Conservation (phyloP, 2,888 invertebrate species). For the Argyresthia albistria region DNA sequence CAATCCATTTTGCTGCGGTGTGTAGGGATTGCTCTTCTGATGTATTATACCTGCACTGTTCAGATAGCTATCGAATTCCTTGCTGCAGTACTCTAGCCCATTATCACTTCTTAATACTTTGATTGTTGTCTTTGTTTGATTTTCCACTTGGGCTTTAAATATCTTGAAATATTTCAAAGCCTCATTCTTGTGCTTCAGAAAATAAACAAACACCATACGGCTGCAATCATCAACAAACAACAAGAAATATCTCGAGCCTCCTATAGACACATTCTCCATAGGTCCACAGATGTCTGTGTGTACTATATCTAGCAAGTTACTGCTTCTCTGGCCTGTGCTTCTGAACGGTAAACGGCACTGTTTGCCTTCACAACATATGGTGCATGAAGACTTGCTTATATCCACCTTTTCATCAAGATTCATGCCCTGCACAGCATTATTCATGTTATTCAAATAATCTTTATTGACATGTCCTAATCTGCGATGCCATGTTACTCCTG, state of each 20-base stretch:
- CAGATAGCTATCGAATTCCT: slow-evolving; percentile 5
- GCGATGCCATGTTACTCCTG: slow-evolving; percentile 13
- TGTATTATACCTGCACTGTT: slow-evolving; percentile 4
- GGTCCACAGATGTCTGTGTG: slow-evolving; percentile 11
- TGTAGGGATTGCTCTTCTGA: slow-evolving; percentile 6
- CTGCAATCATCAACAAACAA: slow-evolving; percentile 13
- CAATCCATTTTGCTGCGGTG: slow-evolving; percentile 9
- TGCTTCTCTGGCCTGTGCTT: slow-evolving; percentile 13
- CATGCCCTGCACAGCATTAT: slow-evolving; percentile 11
- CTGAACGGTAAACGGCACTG: slow-evolving; percentile 20
- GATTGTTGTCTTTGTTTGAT: slow-evolving; percentile 9
- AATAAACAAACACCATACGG: slow-evolving; percentile 14
- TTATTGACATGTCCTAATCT: slow-evolving; percentile 12
- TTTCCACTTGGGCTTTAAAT: slow-evolving; percentile 14
- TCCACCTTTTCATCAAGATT: slow-evolving; percentile 8
- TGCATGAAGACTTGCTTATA: slow-evolving; percentile 11
- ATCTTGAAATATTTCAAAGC: slow-evolving; percentile 11
- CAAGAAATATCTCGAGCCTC: slow-evolving; percentile 12
- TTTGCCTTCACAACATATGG: slow-evolving; percentile 19
- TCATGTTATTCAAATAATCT: slow-evolving; percentile 11
- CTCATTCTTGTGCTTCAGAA: slow-evolving; percentile 9
- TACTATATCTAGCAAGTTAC: slow-evolving; percentile 10
- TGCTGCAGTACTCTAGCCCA: slow-evolving; percentile 13
- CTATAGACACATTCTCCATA: slow-evolving; percentile 12
- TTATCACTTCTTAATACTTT: slow-evolving; percentile 14